Evolutionary conservation across 2,888 invertebrate genomes (phyloP).

Genomic region (Falcaria lacertinaria): DNA sequence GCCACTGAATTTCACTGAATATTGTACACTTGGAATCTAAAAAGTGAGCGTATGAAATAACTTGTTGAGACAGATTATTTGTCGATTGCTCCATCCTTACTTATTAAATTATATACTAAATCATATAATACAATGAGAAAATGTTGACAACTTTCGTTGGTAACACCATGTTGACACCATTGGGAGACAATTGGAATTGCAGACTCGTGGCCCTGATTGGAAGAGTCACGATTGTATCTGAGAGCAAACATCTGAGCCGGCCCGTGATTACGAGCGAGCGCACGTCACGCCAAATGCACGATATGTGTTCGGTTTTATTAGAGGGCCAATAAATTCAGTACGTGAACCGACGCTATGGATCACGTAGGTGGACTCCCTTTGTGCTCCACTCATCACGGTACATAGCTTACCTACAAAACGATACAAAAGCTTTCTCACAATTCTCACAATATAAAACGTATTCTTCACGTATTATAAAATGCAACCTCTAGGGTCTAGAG

Average conservation of each 20-base stretch:
- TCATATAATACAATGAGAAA: too few species aligned
- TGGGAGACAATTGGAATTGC: too few species aligned
- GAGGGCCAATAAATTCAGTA: conserved; percentile 66
- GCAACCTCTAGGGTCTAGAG: too few species aligned
- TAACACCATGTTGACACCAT: too few species aligned
- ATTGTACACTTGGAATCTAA: conserved; percentile 18
- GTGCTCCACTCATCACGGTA: conserved; percentile 5
- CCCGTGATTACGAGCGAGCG: conserved; percentile 31
- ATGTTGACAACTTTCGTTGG: too few species aligned
- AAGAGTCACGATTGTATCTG: conserved; percentile 13
- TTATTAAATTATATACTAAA: too few species aligned
- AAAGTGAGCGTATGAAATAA: conserved; percentile 34
- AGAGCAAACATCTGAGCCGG: conserved; percentile 32
- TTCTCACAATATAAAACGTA: too few species aligned
- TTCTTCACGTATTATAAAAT: too few species aligned
- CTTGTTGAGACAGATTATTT: conserved; percentile 51
- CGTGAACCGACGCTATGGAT: conserved; percentile 54
- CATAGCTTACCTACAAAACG: conserved; percentile 1
- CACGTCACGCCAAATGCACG: conserved; percentile 54
- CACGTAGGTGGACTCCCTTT: conserved; percentile 39
- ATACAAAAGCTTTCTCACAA: too few species aligned
- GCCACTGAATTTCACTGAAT: neutral
- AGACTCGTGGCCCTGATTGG: conserved; percentile 1
- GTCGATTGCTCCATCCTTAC: conserved; percentile 41
- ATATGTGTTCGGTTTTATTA: conserved; percentile 72